These are phyloP conservation scores for Mercenaria mercenaria DNA, from an alignment of 1,140 invertebrate species.

Conservation along the genomic window DNA sequence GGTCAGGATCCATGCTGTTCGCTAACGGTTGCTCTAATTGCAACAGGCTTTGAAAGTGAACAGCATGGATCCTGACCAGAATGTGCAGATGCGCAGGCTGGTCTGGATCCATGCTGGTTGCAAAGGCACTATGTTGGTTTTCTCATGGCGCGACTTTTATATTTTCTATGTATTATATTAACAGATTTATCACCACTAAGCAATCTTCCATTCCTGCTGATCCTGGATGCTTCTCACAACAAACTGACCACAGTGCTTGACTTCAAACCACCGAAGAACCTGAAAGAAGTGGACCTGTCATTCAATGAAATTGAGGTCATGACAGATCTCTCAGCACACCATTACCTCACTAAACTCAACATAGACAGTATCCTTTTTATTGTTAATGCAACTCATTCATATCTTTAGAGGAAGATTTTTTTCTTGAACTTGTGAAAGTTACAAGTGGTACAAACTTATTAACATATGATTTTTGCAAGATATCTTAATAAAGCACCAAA, in stretches of 20 bases:
- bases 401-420: neutral
- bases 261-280: conserved; percentile 83
- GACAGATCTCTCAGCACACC: conserved; percentile 83
- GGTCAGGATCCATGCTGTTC: no score
- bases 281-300: conserved; percentile 84
- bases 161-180: neutral
- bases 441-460: no score
- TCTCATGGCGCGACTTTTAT: no score
- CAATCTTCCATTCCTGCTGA: conserved; percentile 81
- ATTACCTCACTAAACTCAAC: conserved; percentile 80
- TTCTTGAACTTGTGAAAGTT: no score
- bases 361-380: conserved; percentile 84
- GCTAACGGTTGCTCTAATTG: no score
- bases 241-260: conserved; percentile 81
- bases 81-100: no score
- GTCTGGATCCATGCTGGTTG: no score
- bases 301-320: conserved; percentile 84
- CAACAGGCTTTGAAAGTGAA: no score
- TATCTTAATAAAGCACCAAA: no score
- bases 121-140: no score
- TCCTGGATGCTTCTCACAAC: conserved; percentile 85
- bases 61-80: no score
- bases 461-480: no score
- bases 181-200: conserved; percentile 83
- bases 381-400: neutral